Evolutionary conservation across 2,113 vertebrate species (phyloP), one percentile per base, ranked within the genome.

Genomic region (Nothocercus julius): DNA sequence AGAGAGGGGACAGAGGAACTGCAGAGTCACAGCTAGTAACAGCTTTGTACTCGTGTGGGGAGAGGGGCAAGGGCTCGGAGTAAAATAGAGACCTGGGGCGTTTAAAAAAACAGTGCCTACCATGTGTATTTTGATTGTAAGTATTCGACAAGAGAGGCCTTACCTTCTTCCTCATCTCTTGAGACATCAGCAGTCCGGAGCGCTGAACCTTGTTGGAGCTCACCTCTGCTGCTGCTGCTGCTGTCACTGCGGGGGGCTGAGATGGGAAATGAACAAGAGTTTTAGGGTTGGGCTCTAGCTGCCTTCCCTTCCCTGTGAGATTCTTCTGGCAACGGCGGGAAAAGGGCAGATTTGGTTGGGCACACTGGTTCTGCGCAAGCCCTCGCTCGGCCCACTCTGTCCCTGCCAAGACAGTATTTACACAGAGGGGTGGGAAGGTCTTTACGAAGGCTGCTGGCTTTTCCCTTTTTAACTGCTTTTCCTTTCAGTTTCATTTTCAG

Each of bases 401-500:
- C 61, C 54, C 66, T 38, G 42, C 73, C 86, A 83, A 40, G 53
- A 28, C 51, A 34, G 49, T 61, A 36, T 61, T 73, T 45, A 38
- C 3, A 0, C 47, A 75, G 51, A 45, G 32, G 63, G 72, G 30
- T 54, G 73, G 68, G 45, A 83, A 45, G 1, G 5, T 0, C 0
- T 30, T 91, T 82, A 51, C 13, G 20, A 30, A 32, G 38, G 25
- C 89, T 87, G 66, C 18, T 45, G 32, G 21, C 45, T 89, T 84
- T 87, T 11, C 53, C 11, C n/a, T 74, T 69, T 78, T 36, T 4
- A 59, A n/a, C 47, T 36, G n/a, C 61, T 75, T 84, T 91, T 63
- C 13, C 62, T 96, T 94, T 89, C 2, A 0, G 62, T 95, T 93
- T 82, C 13, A 45, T 72, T 87, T 87, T 76, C 67, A 36, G 36